Conservation (phyloP, 1,140 invertebrate species). For the Aphelenchoides fujianensis region DNA sequence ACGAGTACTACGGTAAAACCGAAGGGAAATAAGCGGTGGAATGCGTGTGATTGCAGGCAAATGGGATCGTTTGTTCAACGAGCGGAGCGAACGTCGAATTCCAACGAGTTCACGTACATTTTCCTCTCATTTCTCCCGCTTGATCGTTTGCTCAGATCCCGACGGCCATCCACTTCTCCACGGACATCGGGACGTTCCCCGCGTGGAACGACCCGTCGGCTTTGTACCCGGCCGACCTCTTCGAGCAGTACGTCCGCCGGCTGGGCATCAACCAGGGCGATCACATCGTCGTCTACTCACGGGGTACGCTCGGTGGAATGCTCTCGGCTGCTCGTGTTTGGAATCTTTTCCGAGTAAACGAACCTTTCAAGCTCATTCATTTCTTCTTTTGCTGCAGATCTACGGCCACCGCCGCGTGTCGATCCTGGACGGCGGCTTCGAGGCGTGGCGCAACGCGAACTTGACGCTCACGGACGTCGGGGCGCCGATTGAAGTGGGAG, state of each 20-base stretch:
- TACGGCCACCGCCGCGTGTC: constrained; percentile 37
- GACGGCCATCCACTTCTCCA: constrained; percentile 40
- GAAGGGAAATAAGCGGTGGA: too few relatives aligned
- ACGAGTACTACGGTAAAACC: constrained; percentile 40
- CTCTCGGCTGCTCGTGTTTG: constrained; percentile 41
- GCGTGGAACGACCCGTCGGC: constrained; percentile 41
- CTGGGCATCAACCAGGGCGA: constrained; percentile 44
- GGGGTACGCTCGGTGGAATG: constrained; percentile 40
- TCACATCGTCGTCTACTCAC: constrained; percentile 38
- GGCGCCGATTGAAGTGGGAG: constrained; percentile 24
- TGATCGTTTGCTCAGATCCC: constrained; percentile 36
- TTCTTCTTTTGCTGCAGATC: constrained; percentile 32
- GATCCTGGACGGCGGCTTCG: constrained; percentile 38
- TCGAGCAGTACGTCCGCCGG: constrained; percentile 40
- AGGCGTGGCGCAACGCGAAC: constrained; percentile 39
- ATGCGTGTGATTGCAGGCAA: constrained; percentile 10
- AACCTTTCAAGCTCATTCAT: constrained; percentile 10
- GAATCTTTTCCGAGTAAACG: constrained; percentile 38
- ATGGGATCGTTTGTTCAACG: constrained; percentile 25
- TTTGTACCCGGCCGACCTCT: constrained; percentile 43
- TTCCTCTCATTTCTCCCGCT: neutral
- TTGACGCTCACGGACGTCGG: constrained; percentile 29
- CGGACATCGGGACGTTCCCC: constrained; percentile 42
- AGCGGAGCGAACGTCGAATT: constrained; percentile 25
- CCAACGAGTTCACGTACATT: constrained; percentile 15